These are phyloP conservation scores for Mus minutoides DNA, from an alignment of 2,797 vertebrate species.

Conservation along the genomic window DNA sequence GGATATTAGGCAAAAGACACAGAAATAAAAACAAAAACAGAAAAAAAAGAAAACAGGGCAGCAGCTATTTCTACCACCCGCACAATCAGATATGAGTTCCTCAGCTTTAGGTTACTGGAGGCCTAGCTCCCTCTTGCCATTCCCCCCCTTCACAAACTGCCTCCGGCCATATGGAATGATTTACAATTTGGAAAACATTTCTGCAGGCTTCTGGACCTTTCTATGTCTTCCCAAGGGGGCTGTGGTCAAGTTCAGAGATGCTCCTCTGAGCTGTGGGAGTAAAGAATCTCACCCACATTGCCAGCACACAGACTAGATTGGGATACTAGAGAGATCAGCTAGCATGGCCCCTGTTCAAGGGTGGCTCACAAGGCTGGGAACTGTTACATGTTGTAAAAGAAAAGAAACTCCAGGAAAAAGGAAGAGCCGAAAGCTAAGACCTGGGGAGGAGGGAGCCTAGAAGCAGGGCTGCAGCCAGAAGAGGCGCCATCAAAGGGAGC, in stretches of 20 bases:
- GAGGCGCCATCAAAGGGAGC: neutral
- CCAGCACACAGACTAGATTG: neutral
- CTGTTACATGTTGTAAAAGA: neutral
- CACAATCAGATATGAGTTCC: neutral
- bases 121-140: neutral
- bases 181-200: neutral
- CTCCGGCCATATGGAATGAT: neutral
- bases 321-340: neutral
- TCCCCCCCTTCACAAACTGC: neutral
- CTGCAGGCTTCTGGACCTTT: conserved; percentile 14
- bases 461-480: neutral
- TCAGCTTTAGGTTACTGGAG: neutral
- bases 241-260: neutral
- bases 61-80: neutral
- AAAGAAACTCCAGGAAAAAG: neutral
- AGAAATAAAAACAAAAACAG: neutral
- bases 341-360: neutral
- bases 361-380: no score
- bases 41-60: neutral
- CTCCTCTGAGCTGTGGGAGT: neutral
- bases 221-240: neutral
- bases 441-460: neutral
- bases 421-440: neutral
- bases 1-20: neutral
- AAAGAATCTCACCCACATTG: neutral